Evolutionary conservation across 2,797 vertebrate species (phyloP).

Genomic region (Ceyx erithaca): DNA sequence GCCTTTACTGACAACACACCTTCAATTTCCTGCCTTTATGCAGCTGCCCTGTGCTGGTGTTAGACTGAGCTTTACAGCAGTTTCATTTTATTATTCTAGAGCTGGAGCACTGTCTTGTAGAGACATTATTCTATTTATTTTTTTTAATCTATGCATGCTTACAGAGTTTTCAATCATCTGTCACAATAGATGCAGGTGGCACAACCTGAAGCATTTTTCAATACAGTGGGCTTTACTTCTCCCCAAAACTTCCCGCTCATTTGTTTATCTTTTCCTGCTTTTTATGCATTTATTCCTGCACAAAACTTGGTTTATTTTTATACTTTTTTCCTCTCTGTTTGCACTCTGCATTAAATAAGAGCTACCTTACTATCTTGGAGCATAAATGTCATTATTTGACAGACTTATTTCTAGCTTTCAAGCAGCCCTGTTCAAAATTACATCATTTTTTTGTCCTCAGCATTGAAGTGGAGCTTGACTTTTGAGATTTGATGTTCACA

Average conservation of each 20-base stretch:
- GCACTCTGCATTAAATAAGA: background rate
- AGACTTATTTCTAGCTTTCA: background rate
- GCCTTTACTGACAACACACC: background rate
- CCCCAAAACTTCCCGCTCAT: background rate
- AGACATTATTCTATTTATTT: background rate
- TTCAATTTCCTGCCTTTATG: background rate
- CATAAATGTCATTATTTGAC: background rate
- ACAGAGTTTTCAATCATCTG: background rate
- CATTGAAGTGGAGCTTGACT: background rate
- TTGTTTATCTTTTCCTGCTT: slow-evolving; percentile 14
- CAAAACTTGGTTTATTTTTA: background rate
- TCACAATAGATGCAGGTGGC: background rate
- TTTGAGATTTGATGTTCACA: background rate
- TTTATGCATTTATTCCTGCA: background rate
- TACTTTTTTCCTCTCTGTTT: background rate
- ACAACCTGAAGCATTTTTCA: background rate
- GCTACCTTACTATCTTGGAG: background rate
- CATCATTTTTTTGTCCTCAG: background rate
- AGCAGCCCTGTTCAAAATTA: background rate
- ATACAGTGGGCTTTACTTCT: background rate
- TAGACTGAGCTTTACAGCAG: background rate
- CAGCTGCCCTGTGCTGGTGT: background rate
- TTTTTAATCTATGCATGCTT: background rate
- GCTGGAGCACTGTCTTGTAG: background rate
- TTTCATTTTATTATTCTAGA: background rate